Evolutionary conservation across 2,113 vertebrate species (phyloP), one percentile per base, ranked within the genome.

Genomic region (Charadrius vociferus): DNA sequence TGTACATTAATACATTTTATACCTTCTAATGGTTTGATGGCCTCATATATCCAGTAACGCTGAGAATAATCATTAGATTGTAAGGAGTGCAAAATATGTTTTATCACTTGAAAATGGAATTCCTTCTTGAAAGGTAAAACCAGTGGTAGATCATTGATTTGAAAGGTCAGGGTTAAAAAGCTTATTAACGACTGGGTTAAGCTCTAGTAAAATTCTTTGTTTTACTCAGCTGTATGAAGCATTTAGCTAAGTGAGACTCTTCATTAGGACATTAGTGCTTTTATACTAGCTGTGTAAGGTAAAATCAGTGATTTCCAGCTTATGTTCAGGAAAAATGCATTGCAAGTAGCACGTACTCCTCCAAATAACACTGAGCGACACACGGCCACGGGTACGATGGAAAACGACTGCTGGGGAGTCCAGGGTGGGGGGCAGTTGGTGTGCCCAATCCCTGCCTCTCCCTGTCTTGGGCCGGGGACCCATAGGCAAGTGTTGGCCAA

Each of bases 101-200:
- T 98, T 97, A 98, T 97, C 78, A 90, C 97, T 98, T 95, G 97
- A 97, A 98, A 98, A 97, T 96, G 96, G 94, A 97, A 98, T 98
- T 95, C 86, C 95, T 98, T 97, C 97, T 97, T 97, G 96, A 98
- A 98, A 98, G 96, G 96, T 97, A 98, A 97, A 98, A 92, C 97
- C 96, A 97, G 96, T 96, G 93, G 95, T 88, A 97, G 96, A 98
- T 97, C 97, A 98, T 96, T 97, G 96, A 98, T 98, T 98, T 92
- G 91, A 98, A 98, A 98, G 96, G 96, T 97, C 97, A 97, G 97
- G 95, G 97, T 98, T 97, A 98, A 98, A 96, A 98, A 97, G 96
- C 95, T 98, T 96, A 96, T 97, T 98, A 98, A 96, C 34, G 96
- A 93, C 97, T 98, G 91, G 86, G 96, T 98, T 97, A 98, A 98